Base-by-base conservation (phyloP, 2,888 invertebrate species). In the Agrochola macilenta region DNA sequence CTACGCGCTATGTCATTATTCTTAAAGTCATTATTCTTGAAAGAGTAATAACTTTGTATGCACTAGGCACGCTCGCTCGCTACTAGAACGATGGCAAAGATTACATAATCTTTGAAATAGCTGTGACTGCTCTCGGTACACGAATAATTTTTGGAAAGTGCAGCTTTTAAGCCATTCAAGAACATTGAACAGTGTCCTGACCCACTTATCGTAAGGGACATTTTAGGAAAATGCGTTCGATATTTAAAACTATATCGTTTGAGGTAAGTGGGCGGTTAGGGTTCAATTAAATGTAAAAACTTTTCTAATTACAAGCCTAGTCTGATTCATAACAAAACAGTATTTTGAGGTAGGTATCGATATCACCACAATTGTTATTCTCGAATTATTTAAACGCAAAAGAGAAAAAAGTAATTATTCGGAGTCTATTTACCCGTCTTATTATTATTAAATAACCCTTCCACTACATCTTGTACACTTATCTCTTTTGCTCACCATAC, bases 41-140 rank as follows among this genome's bases (percentile, higher is more conserved):
- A 12, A 43, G 54, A 43, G 69, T 39, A 49, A 70, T 82, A 60
- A 77, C 64, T 82, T 61, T 52, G 20, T 43, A 77, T 63, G 78
- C n/a, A 14, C 65, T 57, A 43, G 66, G 2, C 77, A 82, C 65
- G 82, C 58, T 49, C 4, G 39, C 61, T 46, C 17, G 14, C 23
- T 49, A 0, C 12, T 8, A 8, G 12, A 39, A 49, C 23, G 76
- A 69, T 76, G 14, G 57, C 49, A 5, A 3, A 43, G 60, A 66
- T 80, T 77, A 43, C 11, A n/a, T 43, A 70, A 77, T 82, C 60
- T 57, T 39, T 61, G 75, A 66, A 39, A 46, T 30, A 69, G 23
- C 54, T 61, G 23, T 58, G 14, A 2, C 11, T 17, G 49, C 43
- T 26, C 52, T 43, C 35, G 17, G n/a, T 30, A 35, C 35, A 2